A percentile compares a stretch with the other conserved stretches of the same genome.
These are phyloP conservation scores for Eulemur coronatus DNA, from an alignment of 2,797 vertebrate genomes.

Conservation along the genomic window DNA sequence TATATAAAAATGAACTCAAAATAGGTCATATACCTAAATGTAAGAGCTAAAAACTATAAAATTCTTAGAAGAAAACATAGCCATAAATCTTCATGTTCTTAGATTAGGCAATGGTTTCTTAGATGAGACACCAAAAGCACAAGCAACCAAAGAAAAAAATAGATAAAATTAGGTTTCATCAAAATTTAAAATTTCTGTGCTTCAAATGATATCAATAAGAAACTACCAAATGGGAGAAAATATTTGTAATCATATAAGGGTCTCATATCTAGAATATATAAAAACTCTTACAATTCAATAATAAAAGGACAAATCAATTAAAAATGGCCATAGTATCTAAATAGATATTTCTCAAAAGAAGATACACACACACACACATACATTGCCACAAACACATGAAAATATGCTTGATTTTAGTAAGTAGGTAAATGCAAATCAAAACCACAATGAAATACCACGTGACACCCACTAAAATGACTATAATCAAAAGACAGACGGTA, in stretches of 20 bases:
- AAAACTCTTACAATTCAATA: background rate
- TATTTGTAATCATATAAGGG: background rate
- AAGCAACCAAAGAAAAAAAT: background rate
- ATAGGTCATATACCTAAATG: background rate
- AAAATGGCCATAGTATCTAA: background rate
- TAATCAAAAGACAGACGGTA: too few relatives aligned
- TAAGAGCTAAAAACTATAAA: background rate
- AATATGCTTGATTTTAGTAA: background rate
- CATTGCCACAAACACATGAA: background rate
- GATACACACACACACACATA: background rate
- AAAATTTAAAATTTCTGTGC: background rate
- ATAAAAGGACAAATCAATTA: slow-evolving; percentile 4
- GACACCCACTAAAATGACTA: background rate
- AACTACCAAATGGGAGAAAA: background rate
- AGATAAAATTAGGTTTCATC: background rate
- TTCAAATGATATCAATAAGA: background rate
- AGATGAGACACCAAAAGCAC: background rate
- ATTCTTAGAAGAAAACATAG: background rate
- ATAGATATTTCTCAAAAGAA: background rate
- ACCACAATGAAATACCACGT: background rate
- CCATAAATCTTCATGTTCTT: background rate
- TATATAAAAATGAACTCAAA: background rate
- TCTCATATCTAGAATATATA: background rate
- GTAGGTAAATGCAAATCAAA: background rate
- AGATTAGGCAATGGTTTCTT: background rate